Conservation (phyloP, 1,140 invertebrate genomes). For the honey bee (Apis mellifera) region DNA sequence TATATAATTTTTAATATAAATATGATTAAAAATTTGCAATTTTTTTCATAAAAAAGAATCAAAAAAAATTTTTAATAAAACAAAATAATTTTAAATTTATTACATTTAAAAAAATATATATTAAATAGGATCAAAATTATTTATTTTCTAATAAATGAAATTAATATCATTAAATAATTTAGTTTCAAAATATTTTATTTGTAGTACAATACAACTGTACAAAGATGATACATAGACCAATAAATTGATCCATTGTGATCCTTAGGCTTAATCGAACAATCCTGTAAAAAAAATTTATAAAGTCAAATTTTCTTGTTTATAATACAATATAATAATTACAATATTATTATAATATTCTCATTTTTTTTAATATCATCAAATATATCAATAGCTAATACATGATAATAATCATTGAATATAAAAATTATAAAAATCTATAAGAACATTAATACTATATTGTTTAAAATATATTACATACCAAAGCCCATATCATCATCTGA, state of each 20-base stretch:
- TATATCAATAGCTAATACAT: slow-evolving; percentile 84
- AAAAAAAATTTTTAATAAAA: not conserved
- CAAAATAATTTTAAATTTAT: not conserved
- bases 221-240: slow-evolving; percentile 65
- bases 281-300: slow-evolving; percentile 81
- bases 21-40: not conserved
- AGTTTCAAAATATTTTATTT: slow-evolving; percentile 65
- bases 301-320: slow-evolving; percentile 31
- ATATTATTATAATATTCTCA: slow-evolving; percentile 69
- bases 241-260: slow-evolving; percentile 35
- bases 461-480: slow-evolving; percentile 82
- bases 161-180: not conserved
- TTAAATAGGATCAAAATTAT: not conserved
- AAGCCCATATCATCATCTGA: slow-evolving; percentile 98
- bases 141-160: not conserved
- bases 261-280: slow-evolving; percentile 87
- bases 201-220: slow-evolving; percentile 77
- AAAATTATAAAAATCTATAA: not conserved
- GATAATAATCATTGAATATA: slow-evolving; percentile 76
- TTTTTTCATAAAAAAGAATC: not conserved
- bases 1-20: too few relatives aligned
- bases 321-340: slow-evolving; percentile 23
- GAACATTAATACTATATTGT: slow-evolving; percentile 17
- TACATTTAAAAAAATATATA: too few relatives aligned
- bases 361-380: slow-evolving; percentile 77